Evolutionary conservation across 2,888 invertebrate genomes (phyloP), one percentile per base, ranked within the genome.

Genomic region (Ametastegia equiseti): DNA sequence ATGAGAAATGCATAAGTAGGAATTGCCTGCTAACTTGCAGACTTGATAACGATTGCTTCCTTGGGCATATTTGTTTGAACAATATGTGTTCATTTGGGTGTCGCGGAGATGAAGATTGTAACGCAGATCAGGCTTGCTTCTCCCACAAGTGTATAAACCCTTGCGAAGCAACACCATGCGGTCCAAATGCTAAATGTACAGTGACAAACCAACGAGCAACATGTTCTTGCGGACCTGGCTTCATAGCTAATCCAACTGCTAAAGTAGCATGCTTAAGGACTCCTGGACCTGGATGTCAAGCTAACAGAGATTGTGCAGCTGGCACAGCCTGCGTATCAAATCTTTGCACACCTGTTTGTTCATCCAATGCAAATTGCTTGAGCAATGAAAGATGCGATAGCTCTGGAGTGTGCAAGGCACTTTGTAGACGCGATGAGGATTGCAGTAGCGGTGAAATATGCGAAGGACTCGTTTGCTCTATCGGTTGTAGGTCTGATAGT

Each of bases 31-130:
- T 98, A 81, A 98, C 97, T 2, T 98, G 98, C 89, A 95, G 97
- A 71, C 95, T 97, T 0, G 97, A 98, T 90, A 97, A 97, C 88
- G 98, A 98, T 88, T 98, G 98, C 88, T 97, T 98, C 94, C 93
- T 97, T 82, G 97, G 97, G 0, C 97, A 98, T 88, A 97, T 98
- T 84, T 98, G 98, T 88, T 92, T 97, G 81, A 95, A 95, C 88
- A 97, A 97, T 88, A 96, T 96, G 92, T 98, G 98, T 88, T 94
- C 96, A 82, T 96, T 96, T 85, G 98, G 98, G 54, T 98, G 98
- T 89, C 95, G 97, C 84, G 94, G 94, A 23, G 97, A 97, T 88
- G 97, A 97, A 86, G 98, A 98, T 89, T 98, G 98, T 90, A 95
- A 96, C 84, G 95, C 95, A 0, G 96, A 96, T 79, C 96, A 97